phyloP scores from a whole-genome alignment of 2,797 vertebrate genomes.

The Adrianichthys oophorus region DNA sequence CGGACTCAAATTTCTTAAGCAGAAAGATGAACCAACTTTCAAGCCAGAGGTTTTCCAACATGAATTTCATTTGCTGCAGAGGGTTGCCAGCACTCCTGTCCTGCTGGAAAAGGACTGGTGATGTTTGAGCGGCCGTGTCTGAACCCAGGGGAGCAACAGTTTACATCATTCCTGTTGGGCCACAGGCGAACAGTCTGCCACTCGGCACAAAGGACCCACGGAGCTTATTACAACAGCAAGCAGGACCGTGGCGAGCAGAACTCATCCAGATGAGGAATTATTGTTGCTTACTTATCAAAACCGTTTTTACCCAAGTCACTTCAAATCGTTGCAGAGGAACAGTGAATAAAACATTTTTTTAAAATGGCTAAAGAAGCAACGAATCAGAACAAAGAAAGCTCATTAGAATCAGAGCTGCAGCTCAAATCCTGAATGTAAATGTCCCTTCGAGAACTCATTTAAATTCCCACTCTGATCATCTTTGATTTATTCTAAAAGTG shows the following conservation, averaged over 20 bases:
- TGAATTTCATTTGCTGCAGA: constrained; percentile 21
- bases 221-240: background rate
- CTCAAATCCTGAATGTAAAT: too few species aligned
- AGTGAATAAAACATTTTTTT: too few species aligned
- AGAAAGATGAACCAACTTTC: constrained; percentile 28
- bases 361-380: too few species aligned
- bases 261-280: background rate
- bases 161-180: constrained; percentile 15
- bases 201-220: background rate
- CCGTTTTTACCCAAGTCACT: background rate
- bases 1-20: constrained; percentile 28
- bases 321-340: too few species aligned
- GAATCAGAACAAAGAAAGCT: too few species aligned
- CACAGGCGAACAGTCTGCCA: background rate
- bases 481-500: too few species aligned
- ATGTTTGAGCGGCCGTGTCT: background rate
- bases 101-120: background rate
- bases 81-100: constrained; percentile 11
- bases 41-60: constrained; percentile 37
- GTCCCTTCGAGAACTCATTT: too few species aligned
- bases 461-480: too few species aligned
- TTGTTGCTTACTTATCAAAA: background rate
- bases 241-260: background rate
- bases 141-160: background rate
- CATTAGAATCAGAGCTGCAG: too few species aligned